phyloP scores from a whole-genome alignment of 2,888 invertebrate species.

The Crematogaster levior region DNA sequence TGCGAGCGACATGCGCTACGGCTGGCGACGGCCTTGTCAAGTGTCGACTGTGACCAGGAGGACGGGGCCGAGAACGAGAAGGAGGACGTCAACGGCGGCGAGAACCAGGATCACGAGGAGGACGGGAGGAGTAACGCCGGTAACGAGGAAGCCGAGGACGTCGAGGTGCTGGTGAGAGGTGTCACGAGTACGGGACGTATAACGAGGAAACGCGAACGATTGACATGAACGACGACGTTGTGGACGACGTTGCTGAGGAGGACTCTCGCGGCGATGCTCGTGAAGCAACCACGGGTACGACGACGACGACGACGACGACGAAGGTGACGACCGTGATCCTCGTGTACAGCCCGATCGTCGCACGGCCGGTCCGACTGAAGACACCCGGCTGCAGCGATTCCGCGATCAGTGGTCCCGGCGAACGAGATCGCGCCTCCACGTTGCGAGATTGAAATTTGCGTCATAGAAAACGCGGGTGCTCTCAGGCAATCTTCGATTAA shows the following conservation, averaged over 20 bases:
- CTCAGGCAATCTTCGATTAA: no score
- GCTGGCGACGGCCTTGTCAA: slow-evolving; percentile 36
- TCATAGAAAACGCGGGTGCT: slow-evolving; percentile 14
- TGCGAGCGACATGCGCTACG: slow-evolving; percentile 60
- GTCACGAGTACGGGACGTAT: slow-evolving; percentile 31
- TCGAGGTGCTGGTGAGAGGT: slow-evolving; percentile 34
- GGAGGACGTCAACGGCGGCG: neutral
- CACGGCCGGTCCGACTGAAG: slow-evolving; percentile 53
- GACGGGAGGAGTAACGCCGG: neutral
- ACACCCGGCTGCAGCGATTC: slow-evolving; percentile 45
- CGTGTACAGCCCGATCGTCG: slow-evolving; percentile 41
- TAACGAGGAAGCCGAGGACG: neutral
- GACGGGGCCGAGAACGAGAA: neutral
- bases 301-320: slow-evolving; percentile 39
- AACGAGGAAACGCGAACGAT: slow-evolving; percentile 59
- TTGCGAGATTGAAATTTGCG: slow-evolving; percentile 39
- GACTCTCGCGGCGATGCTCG: slow-evolving; percentile 68
- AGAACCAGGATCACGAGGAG: neutral
- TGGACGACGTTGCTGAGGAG: slow-evolving; percentile 61
- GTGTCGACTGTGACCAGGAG: slow-evolving; percentile 12
- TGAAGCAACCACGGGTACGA: slow-evolving; percentile 46
- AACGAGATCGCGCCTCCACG: slow-evolving; percentile 40
- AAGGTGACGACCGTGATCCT: slow-evolving; percentile 50
- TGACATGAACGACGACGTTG: slow-evolving; percentile 71
- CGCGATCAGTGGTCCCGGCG: slow-evolving; percentile 20